Evolutionary conservation across 2,113 vertebrate species (phyloP).

Genomic region (Passerina amoena): DNA sequence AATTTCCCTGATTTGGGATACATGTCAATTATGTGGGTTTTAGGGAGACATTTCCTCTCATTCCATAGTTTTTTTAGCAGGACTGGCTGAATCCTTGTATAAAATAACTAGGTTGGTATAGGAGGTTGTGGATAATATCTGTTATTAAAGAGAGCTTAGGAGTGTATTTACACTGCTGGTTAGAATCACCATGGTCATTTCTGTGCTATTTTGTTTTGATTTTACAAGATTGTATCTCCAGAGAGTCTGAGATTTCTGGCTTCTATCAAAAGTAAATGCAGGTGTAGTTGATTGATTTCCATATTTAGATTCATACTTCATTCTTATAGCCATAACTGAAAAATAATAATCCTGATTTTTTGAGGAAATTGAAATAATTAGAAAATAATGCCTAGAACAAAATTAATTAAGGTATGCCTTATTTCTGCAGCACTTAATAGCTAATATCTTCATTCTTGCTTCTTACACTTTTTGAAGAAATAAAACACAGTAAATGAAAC

Average conservation of each 20-base stretch:
- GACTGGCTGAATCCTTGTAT: not conserved
- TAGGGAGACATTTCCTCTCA: not conserved
- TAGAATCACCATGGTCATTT: not conserved
- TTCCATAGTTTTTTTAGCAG: not conserved
- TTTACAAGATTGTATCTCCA: not conserved
- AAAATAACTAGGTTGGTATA: not conserved
- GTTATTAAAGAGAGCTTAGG: not conserved
- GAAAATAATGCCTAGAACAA: not conserved
- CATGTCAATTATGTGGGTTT: not conserved
- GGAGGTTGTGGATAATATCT: not conserved
- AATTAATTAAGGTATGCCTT: not conserved
- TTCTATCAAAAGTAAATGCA: not conserved
- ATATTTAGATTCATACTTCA: not conserved
- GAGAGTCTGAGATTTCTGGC: not conserved
- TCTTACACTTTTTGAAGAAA: not conserved
- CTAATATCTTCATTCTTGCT: not conserved
- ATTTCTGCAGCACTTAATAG: not conserved
- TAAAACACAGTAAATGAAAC: not conserved
- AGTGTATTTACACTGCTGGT: not conserved
- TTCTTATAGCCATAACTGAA: not conserved
- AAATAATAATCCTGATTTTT: not conserved
- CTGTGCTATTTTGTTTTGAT: not conserved
- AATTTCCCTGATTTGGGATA: not conserved
- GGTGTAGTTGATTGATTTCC: not conserved
- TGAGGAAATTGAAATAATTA: not conserved